phyloP scores from a whole-genome alignment of 1,140 invertebrate species.

The Drosophila busckii region DNA sequence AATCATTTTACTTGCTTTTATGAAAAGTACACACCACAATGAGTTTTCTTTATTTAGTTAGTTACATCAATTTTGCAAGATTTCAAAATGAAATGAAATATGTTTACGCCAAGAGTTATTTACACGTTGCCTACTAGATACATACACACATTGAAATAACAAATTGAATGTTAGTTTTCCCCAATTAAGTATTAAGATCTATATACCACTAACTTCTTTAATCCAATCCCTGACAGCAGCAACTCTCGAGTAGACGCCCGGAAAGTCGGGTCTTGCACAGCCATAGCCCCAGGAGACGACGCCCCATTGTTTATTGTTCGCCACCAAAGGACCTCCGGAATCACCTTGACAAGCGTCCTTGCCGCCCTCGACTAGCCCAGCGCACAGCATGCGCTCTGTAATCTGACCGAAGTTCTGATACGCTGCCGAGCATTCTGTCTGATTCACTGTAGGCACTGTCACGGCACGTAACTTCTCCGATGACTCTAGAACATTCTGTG shows the following conservation, averaged over 20 bases:
- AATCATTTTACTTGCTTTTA: too few species aligned
- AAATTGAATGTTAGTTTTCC: too few species aligned
- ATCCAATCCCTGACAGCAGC: conserved; percentile 79
- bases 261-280: conserved; percentile 80
- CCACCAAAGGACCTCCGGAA: conserved; percentile 78
- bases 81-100: too few species aligned
- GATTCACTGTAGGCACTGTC: conserved; percentile 75
- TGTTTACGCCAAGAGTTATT: too few species aligned
- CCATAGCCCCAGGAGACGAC: conserved; percentile 83
- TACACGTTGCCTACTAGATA: too few species aligned
- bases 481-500: conserved; percentile 40
- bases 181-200: too few species aligned
- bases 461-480: conserved; percentile 73
- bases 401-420: conserved; percentile 74
- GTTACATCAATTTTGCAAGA: too few species aligned
- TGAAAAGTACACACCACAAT: too few species aligned
- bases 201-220: conserved; percentile 42
- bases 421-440: conserved; percentile 58
- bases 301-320: conserved; percentile 78
- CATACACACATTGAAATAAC: too few species aligned
- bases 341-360: conserved; percentile 86
- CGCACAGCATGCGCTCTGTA: conserved; percentile 84
- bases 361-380: conserved; percentile 83
- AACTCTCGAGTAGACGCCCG: conserved; percentile 81
- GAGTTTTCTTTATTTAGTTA: too few species aligned